Evolutionary conservation across 1,140 invertebrate species (phyloP), one percentile per base, ranked within the genome.

Genomic region (Drosophila kurseongensis): DNA sequence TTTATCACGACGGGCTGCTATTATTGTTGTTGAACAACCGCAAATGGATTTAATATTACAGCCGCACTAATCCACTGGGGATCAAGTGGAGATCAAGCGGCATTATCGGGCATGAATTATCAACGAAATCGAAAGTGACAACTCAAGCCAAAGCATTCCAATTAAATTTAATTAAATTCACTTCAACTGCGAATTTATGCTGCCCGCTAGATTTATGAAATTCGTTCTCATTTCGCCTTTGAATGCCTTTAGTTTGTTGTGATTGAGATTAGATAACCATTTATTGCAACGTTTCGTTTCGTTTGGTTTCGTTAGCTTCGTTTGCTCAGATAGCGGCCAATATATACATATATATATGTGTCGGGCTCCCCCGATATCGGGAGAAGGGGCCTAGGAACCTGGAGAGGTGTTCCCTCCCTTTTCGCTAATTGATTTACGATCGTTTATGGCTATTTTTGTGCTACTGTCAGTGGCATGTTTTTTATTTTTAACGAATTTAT

Each of bases 1-100:
- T 82, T 67, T 67, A 67, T 65, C 63, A 67, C 12, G 5, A 23
- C 29, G 13, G 47, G 47, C 45, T n/a, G 48, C n/a, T 35, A 63
- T 85, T 83, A 88, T 84, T 88, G 71, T 80, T 88, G 80, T 88
- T 78, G 65, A 84, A 65, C 74, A 81, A 85, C 88, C 88, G 61
- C 88, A 91, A 91, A 80, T 81, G 88, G 85, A 91, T 91, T 91
- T 81, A 91, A 91, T 80, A 88, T 88, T 88, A 89, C 83, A 91
- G 88, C 88, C 88, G 54, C 67, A 81, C 81, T 91, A 91, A 91
- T 91, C 88, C 88, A 91, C 71, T 84, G 36, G 82, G 88, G 88
- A 91, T 91, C 88, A 91, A 84, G 80, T 84, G 83, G 77, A 91
- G 88, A 91, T 91, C 88, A 91, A 86, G 79, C 81, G 74, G 86